These are phyloP conservation scores for Cavia porcellus DNA, from an alignment of 2,113 vertebrate species.

Conservation along the genomic window DNA sequence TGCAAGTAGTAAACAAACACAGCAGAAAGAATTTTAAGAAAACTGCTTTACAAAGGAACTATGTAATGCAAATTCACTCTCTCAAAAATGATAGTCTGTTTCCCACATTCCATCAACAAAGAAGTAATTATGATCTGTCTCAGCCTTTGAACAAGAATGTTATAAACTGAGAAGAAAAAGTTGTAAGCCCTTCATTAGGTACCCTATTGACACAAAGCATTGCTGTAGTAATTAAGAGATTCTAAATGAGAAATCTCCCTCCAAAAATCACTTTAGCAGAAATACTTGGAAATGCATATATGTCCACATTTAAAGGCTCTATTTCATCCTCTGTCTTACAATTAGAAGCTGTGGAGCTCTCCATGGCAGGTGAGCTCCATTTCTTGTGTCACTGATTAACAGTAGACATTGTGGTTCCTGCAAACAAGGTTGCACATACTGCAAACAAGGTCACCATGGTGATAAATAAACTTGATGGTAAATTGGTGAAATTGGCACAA, in stretches of 20 bases:
- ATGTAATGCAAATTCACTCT: neutral
- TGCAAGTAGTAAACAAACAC: slow-evolving; percentile 4
- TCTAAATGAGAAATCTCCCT: slow-evolving; percentile 11
- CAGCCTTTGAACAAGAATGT: neutral
- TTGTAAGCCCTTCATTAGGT: neutral
- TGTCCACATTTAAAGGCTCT: neutral
- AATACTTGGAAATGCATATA: neutral
- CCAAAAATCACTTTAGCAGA: slow-evolving; percentile 34
- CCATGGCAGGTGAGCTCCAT: neutral
- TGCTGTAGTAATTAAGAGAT: slow-evolving; percentile 30
- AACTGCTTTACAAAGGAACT: neutral
- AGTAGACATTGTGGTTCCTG: neutral
- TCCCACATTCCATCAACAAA: neutral
- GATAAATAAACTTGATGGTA: slow-evolving; percentile 20
- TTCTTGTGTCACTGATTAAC: neutral
- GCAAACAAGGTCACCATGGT: too few relatives aligned
- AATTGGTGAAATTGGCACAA: neutral
- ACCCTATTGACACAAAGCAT: neutral
- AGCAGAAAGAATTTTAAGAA: neutral
- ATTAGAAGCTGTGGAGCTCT: neutral
- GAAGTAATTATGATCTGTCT: neutral
- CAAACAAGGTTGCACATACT: too few relatives aligned
- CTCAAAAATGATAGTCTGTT: neutral
- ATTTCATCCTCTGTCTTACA: neutral
- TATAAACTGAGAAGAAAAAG: slow-evolving; percentile 40